Base-by-base conservation (phyloP, 2,888 invertebrate species). In the Nomada lathburiana region DNA sequence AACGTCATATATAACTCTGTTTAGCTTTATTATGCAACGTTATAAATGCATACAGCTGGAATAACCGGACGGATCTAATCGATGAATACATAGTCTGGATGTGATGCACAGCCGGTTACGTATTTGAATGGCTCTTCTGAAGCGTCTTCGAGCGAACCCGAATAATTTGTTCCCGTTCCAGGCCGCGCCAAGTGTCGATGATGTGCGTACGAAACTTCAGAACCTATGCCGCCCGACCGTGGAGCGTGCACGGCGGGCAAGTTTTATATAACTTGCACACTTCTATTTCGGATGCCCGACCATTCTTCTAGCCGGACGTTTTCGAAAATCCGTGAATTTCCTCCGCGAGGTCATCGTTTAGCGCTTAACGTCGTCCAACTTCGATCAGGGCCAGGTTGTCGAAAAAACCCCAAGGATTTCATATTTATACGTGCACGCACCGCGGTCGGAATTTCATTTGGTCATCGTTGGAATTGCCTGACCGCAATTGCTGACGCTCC, bases 91-190 rank as follows among this genome's bases (percentile, higher is more conserved):
- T 59, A 47, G 18, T 59, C 47, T 3, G 10, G 47, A 18, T 10
- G 29, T 16, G n/a, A 36, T 44, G 44, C 23, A 57, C 13, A 10
- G n/a, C 13, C 42, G 4, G 44, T 57, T 44, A 42, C 23, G 42
- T 9, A 42, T 1, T 68, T 26, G n/a, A n/a, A 29, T 11, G 16
- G 3, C 47, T 44, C 16, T 69, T 2, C n/a, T 26, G 0, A 47
- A 47, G 2, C n/a, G 11, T 47, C 16, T 18, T 47, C 59, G 44
- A 7, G 1, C 47, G 2, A n/a, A 18, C n/a, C 18, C 20, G 23
- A 44, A 44, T 69, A 69, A 69, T 69, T 69, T 69, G 29, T 69
- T 47, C 57, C n/a, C 42, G 42, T 44, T 9, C 5, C 29, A 29
- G n/a, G n/a, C 68, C 10, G 13, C 47, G 69, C 47, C 29, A 47